Evolutionary conservation across 1,140 invertebrate genomes (phyloP).

Genomic region (Zaprionus tsacasi): DNA sequence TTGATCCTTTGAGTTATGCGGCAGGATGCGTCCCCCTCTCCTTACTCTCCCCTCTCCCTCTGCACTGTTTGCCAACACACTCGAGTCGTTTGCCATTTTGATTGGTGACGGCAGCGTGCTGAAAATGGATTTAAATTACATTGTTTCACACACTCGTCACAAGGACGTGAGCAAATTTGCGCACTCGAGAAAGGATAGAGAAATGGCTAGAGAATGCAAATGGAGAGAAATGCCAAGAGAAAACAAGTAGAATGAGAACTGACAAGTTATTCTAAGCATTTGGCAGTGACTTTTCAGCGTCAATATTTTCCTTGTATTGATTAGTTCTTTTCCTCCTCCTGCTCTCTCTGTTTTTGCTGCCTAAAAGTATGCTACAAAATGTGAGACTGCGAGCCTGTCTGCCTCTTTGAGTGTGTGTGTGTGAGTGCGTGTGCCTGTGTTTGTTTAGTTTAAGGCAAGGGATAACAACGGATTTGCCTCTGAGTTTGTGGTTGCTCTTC

Average conservation of each 20-base stretch:
- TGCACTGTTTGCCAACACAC: conserved; percentile 62
- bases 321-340: conserved; percentile 46
- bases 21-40: conserved; percentile 18
- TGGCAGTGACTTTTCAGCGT: conserved; percentile 69
- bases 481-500: conserved; percentile 27
- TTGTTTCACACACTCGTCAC: conserved; percentile 62
- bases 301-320: conserved; percentile 79
- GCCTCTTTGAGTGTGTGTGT: conserved; percentile 18
- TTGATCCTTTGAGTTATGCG: conserved; percentile 81
- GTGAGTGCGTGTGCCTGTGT: conserved; percentile 46
- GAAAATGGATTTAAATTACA: conserved; percentile 83
- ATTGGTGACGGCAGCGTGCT: conserved; percentile 74
- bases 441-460: conserved; percentile 60
- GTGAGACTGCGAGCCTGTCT: too few relatives aligned
- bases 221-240: not conserved
- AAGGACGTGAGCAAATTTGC: conserved; percentile 48
- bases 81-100: conserved; percentile 79
- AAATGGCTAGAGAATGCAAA: conserved; percentile 26
- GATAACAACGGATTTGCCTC: conserved; percentile 59
- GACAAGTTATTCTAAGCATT: conserved; percentile 57
- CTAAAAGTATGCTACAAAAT: conserved; percentile 37
- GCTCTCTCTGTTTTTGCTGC: conserved; percentile 51
- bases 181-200: conserved; percentile 14
- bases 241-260: conserved; percentile 30
- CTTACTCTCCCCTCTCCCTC: not conserved